Evolutionary conservation across 2,888 invertebrate species (phyloP).

Genomic region (Callyntrura sp.): DNA sequence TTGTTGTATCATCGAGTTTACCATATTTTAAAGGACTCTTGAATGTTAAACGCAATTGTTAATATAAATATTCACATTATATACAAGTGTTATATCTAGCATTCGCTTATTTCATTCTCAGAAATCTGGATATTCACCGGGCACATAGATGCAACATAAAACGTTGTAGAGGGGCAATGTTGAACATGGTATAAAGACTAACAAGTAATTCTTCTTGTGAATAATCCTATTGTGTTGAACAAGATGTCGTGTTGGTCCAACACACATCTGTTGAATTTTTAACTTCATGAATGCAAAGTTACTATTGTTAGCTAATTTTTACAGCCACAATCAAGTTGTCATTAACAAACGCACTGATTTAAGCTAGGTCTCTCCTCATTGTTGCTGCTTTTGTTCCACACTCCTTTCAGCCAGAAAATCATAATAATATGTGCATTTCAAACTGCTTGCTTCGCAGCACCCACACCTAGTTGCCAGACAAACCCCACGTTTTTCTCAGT

Average conservation of each 20-base stretch:
- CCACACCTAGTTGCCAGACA: not conserved
- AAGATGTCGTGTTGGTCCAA: not conserved
- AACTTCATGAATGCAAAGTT: not conserved
- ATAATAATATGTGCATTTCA: not conserved
- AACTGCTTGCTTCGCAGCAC: not conserved
- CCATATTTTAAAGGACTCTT: not conserved
- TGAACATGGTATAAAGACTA: not conserved
- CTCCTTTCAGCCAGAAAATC: not conserved
- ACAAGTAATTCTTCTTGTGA: not conserved
- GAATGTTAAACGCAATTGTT: not conserved
- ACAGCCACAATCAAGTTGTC: not conserved
- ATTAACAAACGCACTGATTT: conserved; percentile 40
- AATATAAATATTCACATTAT: not conserved
- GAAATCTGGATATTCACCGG: not conserved
- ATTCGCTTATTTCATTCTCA: not conserved
- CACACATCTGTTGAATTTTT: not conserved
- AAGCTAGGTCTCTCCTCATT: conserved; percentile 35
- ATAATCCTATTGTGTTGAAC: not conserved
- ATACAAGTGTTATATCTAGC: not conserved
- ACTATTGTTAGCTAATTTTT: conserved; percentile 10
- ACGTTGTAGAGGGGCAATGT: not conserved
- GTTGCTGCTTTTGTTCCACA: not conserved
- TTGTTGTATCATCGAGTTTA: not conserved
- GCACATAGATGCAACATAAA: not conserved
- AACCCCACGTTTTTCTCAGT: too few species aligned